phyloP scores from a whole-genome alignment of 92 coral and sea anemone species.

The Parazoanthus swiftii region DNA sequence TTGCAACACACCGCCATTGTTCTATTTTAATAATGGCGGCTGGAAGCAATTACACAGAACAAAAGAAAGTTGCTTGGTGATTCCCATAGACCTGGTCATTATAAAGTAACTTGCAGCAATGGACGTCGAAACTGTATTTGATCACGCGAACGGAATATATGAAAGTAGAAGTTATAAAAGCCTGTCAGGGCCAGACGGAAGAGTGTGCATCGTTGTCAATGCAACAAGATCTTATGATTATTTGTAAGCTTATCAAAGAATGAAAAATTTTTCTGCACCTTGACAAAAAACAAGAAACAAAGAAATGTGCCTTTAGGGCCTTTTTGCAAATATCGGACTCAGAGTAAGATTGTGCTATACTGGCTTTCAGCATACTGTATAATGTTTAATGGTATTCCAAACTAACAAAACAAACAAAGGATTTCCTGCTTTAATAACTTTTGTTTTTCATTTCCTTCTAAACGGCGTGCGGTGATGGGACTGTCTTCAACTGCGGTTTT shows the following conservation, averaged over 20 bases:
- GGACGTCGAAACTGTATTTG: not conserved
- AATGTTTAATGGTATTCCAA: conserved; percentile 2
- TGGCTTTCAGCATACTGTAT: not conserved
- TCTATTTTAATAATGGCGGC: conserved; percentile 14
- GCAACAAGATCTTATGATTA: not conserved
- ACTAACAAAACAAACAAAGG: conserved; percentile 34
- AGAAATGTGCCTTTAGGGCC: not conserved
- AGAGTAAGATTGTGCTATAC: not conserved
- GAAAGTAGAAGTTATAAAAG: not conserved
- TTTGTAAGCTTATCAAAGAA: not conserved
- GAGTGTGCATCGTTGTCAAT: not conserved
- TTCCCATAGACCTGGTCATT: conserved; percentile 5
- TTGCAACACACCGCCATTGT: conserved; percentile 31
- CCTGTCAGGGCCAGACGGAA: not conserved
- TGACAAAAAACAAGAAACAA: not conserved
- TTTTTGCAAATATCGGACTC: not conserved
- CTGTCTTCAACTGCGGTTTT: not conserved
- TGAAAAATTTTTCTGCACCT: conserved; percentile 19
- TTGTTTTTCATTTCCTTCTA: not conserved
- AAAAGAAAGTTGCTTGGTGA: conserved; percentile 21
- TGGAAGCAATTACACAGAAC: conserved; percentile 36
- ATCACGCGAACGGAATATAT: not conserved
- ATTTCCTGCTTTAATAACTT: not conserved
- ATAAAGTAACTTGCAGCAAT: conserved; percentile 3
- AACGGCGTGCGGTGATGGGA: not conserved